Evolutionary conservation across 2,888 invertebrate species (phyloP).

Genomic region (Drosophila mimetica): DNA sequence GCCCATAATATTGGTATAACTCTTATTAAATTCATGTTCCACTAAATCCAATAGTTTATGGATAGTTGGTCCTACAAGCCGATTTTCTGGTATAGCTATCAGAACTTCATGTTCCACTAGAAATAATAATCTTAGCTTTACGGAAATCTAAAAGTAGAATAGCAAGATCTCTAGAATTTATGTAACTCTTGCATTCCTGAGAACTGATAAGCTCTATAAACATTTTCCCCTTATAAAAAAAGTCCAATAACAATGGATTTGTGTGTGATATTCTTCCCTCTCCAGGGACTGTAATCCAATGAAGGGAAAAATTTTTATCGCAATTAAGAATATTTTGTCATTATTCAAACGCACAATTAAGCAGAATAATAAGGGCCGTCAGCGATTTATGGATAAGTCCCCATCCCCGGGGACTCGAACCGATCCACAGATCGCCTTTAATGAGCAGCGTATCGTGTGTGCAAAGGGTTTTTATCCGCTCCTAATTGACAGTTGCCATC

Average conservation of each 20-base stretch:
- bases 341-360: neutral
- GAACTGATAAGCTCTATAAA: neutral
- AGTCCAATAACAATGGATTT: neutral
- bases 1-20: neutral
- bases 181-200: too few species aligned
- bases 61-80: too few species aligned
- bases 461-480: slow-evolving; percentile 16
- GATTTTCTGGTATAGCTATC: too few species aligned
- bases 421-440: neutral
- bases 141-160: too few species aligned
- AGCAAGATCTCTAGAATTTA: too few species aligned
- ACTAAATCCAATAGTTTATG: too few species aligned
- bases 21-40: too few species aligned
- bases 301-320: neutral
- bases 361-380: neutral
- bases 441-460: neutral
- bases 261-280: neutral
- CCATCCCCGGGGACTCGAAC: neutral
- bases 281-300: neutral
- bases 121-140: too few species aligned
- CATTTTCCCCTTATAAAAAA: neutral
- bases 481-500: slow-evolving; percentile 20
- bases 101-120: too few species aligned
- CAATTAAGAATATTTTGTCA: slow-evolving; percentile 1
- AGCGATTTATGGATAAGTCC: neutral